Evolutionary conservation across 2,797 vertebrate species (phyloP).

Genomic region (Gymnocypris eckloni): DNA sequence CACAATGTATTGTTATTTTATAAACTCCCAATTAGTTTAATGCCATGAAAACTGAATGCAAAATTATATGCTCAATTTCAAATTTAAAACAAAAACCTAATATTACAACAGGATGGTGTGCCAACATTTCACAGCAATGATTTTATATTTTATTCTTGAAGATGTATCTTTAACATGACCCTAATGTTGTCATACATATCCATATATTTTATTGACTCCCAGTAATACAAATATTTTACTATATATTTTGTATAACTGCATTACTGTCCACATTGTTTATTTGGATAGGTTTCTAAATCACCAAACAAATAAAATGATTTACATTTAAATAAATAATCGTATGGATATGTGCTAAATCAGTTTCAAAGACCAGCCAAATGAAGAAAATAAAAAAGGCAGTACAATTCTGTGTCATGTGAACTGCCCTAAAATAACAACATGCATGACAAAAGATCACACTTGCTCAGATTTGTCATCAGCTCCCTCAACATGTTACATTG

Average conservation of each 20-base stretch:
- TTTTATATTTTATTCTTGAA: background rate
- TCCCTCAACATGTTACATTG: constrained; percentile 39
- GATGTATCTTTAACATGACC: background rate
- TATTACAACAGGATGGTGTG: background rate
- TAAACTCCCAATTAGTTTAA: background rate
- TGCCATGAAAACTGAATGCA: background rate
- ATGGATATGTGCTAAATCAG: background rate
- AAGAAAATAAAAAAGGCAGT: background rate
- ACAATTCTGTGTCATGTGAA: background rate
- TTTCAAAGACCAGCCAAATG: background rate
- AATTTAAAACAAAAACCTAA: background rate
- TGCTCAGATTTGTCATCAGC: constrained; percentile 6
- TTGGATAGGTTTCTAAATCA: background rate
- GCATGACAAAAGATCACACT: constrained; percentile 4
- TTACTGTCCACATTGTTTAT: background rate
- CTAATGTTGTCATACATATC: background rate
- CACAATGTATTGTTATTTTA: background rate
- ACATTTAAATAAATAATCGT: background rate
- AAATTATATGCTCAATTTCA: background rate
- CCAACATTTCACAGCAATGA: background rate
- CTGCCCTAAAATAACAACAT: background rate
- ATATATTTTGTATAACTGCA: background rate
- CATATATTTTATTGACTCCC: background rate
- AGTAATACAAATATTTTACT: background rate
- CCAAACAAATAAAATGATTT: background rate